phyloP scores from a whole-genome alignment of 2,888 invertebrate genomes.

The Chorisops tibialis region DNA sequence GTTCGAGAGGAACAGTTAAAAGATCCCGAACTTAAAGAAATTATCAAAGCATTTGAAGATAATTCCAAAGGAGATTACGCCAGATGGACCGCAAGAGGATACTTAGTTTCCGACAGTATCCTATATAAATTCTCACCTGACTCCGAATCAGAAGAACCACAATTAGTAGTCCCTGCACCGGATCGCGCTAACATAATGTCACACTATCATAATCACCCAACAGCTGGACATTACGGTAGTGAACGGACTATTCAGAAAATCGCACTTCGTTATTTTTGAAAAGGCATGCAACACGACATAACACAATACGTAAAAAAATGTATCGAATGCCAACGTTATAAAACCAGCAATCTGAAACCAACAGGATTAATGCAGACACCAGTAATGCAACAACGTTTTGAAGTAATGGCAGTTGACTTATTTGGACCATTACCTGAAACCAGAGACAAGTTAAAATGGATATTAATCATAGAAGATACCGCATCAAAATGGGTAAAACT shows the following conservation, averaged over 20 bases:
- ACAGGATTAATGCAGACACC: conserved; percentile 19
- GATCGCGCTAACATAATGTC: too few species aligned
- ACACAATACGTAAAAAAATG: too few species aligned
- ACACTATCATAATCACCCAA: not conserved
- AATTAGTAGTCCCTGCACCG: too few species aligned
- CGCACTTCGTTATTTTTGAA: not conserved
- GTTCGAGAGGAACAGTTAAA: conserved; percentile 33
- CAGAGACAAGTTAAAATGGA: conserved; percentile 37
- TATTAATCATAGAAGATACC: conserved; percentile 38
- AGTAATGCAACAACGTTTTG: conserved; percentile 34
- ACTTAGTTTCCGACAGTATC: conserved; percentile 7
- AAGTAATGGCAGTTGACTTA: conserved; percentile 15
- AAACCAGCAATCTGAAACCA: not conserved
- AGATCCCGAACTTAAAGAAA: conserved; percentile 33
- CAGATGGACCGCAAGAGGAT: conserved; percentile 27
- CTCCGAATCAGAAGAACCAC: too few species aligned
- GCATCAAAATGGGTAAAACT: conserved; percentile 27
- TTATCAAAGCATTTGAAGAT: too few species aligned
- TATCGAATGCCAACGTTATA: not conserved
- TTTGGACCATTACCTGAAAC: conserved; percentile 38
- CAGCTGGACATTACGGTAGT: not conserved
- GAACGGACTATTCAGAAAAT: not conserved
- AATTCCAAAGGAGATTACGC: conserved; percentile 23
- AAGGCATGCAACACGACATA: too few species aligned
- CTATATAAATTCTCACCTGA: not conserved